Percentiles rank a stretch among this genome's conserved stretches.
These are phyloP conservation scores for Chloroclystis v-ata DNA, from an alignment of 2,888 invertebrate genomes.

Conservation along the genomic window DNA sequence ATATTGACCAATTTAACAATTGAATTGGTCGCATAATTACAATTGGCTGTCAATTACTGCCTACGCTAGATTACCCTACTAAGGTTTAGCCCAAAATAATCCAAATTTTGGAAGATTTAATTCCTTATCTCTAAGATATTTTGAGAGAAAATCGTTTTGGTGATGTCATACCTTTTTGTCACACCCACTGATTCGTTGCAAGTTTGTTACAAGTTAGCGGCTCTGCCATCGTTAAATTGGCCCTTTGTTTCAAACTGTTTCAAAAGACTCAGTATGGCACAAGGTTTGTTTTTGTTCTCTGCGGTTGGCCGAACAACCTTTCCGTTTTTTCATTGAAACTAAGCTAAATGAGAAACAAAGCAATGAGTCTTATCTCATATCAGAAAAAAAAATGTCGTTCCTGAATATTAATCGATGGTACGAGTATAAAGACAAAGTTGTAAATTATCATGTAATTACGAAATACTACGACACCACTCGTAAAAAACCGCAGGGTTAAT, in stretches of 20 bases:
- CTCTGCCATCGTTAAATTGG: conserved; percentile 21
- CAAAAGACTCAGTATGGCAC: conserved; percentile 7
- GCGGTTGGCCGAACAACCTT: conserved; percentile 40
- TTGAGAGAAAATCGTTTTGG: not conserved
- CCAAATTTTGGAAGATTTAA: conserved; percentile 5
- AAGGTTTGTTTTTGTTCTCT: conserved; percentile 26
- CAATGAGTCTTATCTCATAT: no score
- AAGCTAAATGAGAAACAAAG: not conserved
- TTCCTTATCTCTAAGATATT: not conserved
- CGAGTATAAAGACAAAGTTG: no score
- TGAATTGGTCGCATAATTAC: conserved; percentile 26
- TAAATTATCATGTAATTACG: no score
- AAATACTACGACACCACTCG: no score
- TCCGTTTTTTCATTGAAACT: conserved; percentile 14
- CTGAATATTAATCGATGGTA: no score
- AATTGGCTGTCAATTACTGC: conserved; percentile 33
- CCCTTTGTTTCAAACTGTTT: conserved; percentile 25
- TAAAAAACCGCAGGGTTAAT: no score
- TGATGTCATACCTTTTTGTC: conserved; percentile 17
- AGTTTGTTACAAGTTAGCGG: conserved; percentile 10
- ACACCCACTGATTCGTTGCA: conserved; percentile 6
- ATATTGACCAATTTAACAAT: conserved; percentile 51
- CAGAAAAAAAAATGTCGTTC: no score
- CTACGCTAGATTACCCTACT: conserved; percentile 33
- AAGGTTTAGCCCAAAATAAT: conserved; percentile 7